Base-by-base conservation (phyloP, 2,888 invertebrate genomes). In the Liopterus haemorrhoidalis region DNA sequence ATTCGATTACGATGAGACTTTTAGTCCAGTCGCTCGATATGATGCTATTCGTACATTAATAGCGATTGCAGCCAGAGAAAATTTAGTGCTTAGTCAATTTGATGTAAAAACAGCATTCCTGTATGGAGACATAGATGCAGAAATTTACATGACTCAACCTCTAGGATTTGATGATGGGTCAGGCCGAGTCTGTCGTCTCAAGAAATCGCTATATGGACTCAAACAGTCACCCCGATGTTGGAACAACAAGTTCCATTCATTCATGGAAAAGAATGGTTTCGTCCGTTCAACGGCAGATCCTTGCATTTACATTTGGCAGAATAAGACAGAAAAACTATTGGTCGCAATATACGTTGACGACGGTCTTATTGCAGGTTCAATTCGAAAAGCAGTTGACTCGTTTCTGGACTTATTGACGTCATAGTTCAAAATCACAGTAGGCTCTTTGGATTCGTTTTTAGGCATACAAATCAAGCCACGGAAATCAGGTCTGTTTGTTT, bases 391-490 rank as follows among this genome's bases (percentile, higher is more conserved):
- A 14, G 39, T 48, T 3, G 28, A 35, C 49, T 44, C 48, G 53
- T 51, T 55, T 22, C 18, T 61, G 9, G 59, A 61, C 48, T 57
- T 57, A 9, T 50, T 59, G 1, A 56, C 57, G 24, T 57, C 59
- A 35, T 32, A 47, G 18, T 52, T 51, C 14, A 52, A 50, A 22
- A 51, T 52, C 15, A 52, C 49, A 2, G 19, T 49, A 15, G 44
- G 51, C 5, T 49, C 49, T 20, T 41, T 54, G 3, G 44, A 53
- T 41, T 48, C 51, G 19, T 54, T 53, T 48, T 43, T 55, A 30
- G 51, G 54, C 5, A 54, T 54, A 36, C 50, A 45, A 25, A 54
- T 54, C 16, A 41, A 54, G 16, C 49, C 48, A 49, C 41, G 46
- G 16, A 46, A 53, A 25, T 44, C 46, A 19, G 49, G 51, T 36